Evolutionary conservation across 2,113 vertebrate genomes (phyloP).

Genomic region (Nasalis larvatus): DNA sequence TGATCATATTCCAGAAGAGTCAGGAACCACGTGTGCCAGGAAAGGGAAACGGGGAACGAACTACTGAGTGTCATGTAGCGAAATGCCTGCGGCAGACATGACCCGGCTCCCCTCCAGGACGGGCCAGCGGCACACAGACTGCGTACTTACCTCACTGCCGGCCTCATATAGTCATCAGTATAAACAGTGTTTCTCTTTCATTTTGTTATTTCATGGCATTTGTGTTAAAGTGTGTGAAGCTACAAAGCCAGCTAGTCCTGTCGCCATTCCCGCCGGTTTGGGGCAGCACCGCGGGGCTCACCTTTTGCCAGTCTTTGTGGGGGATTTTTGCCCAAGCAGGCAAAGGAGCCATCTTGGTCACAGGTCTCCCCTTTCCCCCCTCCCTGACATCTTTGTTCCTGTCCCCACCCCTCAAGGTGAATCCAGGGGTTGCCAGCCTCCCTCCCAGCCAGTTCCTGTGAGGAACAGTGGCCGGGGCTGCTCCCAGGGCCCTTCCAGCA

Average conservation of each 20-base stretch:
- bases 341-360: neutral
- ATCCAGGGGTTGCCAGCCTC: rapidly evolving
- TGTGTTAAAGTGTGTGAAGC: neutral
- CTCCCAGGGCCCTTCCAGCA: neutral
- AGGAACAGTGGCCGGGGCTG: rapidly evolving
- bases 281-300: rapidly evolving
- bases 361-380: neutral
- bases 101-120: too few relatives aligned
- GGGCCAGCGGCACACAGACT: too few relatives aligned
- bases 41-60: neutral
- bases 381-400: neutral
- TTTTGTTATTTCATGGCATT: neutral
- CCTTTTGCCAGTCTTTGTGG: rapidly evolving
- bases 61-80: too few relatives aligned
- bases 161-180: neutral
- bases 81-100: neutral
- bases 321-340: neutral
- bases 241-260: neutral
- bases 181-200: neutral
- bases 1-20: neutral
- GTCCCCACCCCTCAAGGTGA: neutral
- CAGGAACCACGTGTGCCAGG: neutral
- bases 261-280: neutral
- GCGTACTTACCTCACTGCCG: neutral
- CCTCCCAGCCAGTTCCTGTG: rapidly evolving